Base-by-base conservation (phyloP, 2,888 invertebrate genomes). In the Argynnis bischoffii region DNA sequence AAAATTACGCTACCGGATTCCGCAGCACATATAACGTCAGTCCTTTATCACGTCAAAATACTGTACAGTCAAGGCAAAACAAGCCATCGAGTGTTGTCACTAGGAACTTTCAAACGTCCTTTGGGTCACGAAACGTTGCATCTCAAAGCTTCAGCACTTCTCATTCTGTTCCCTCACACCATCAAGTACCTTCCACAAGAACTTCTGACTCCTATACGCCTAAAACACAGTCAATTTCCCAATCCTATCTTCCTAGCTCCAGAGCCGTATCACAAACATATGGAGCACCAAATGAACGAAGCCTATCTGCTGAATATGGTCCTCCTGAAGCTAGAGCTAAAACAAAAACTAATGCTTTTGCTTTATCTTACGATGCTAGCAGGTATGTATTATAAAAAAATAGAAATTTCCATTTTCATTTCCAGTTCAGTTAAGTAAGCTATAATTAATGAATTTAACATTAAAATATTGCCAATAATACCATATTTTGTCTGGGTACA, bases 281-380 rank as follows among this genome's bases (percentile, higher is more conserved):
- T 70, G 79, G 77, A 26, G 75, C 71, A 0, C 78, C 78, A 1
- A 77, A 72, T 68, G 74, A 64, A 59, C 72, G 74, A 60, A 72
- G 74, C 35, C 55, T 75, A 4, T 89, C 93, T 61, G 86, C 89
- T 65, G 89, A 89, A 66, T 93, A 94, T 71, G 93, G 93, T 47
- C 89, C 86, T n/a, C 93, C 94, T 46, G 81, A 88, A 35, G 72
- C 74, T 55, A 77, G 80, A 21, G 72, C 76, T 46, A 78, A 76
- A 26, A 87, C 91, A 56, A 93, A 93, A 72, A 86, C 87, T 13
- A 77, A 78, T 69, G 86, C 85, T 15, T 75, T 81, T 21, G 78
- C 81, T 21, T 82, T 87, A 3, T 81, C 85, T 4, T 94, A 90
- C 77, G 86, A 82, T 56, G 73, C 79, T 65, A 74, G 81, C 56